Percentiles rank a stretch among this genome's conserved stretches.
Conservation (phyloP, 2,113 vertebrate species). For the Daboia siamensis region DNA sequence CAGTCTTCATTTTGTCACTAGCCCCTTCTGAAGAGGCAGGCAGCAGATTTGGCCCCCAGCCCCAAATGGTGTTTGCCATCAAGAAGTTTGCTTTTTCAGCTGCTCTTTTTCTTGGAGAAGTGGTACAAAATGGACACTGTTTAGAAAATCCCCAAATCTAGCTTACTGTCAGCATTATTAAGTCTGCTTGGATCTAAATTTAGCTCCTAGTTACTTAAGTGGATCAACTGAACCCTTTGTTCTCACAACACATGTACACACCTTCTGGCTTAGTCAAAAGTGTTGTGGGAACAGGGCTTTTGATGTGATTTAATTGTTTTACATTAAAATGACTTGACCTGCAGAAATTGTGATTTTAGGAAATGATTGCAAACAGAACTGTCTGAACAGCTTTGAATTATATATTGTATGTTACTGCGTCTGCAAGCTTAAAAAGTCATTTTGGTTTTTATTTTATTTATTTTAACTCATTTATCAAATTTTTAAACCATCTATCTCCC, state of each 20-base stretch:
- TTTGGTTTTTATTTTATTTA: neutral
- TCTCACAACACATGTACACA: neutral
- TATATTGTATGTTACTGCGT: neutral
- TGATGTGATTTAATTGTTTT: neutral
- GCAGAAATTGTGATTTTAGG: neutral
- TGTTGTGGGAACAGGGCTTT: neutral
- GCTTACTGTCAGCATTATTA: neutral
- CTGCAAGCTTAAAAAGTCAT: neutral
- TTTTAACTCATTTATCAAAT: neutral
- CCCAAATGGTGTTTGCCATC: neutral
- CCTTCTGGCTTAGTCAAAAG: neutral
- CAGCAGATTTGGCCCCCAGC: neutral
- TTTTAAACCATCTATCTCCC: neutral
- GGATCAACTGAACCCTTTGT: neutral
- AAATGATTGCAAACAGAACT: neutral
- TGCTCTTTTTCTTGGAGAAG: neutral
- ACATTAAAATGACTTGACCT: neutral
- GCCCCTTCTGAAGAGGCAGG: neutral
- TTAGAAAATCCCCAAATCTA: neutral
- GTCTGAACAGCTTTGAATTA: neutral
- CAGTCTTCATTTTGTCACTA: neutral
- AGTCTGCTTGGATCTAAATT: neutral
- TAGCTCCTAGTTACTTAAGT: neutral
- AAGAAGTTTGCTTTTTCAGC: neutral
- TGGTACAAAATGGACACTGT: neutral